Percentiles rank a stretch among this genome's conserved stretches.
Evolutionary conservation across 2,113 vertebrate species (phyloP).

Genomic region (Reinhardtius hippoglossoides): DNA sequence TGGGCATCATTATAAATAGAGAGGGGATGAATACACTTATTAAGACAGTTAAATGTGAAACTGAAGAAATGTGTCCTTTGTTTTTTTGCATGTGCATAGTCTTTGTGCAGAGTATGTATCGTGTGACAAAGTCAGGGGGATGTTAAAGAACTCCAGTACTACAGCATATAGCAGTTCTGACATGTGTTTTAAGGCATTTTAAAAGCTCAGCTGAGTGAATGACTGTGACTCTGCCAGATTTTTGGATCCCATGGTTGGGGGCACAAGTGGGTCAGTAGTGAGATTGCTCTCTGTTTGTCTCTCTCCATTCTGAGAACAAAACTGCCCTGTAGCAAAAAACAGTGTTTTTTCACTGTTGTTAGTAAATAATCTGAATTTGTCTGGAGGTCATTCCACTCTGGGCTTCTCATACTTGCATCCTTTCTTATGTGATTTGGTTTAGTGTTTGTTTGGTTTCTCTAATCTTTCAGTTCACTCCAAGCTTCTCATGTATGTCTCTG

Average conservation of each 20-base stretch:
- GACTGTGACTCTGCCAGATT: slow-evolving; percentile 34
- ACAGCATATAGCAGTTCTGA: not conserved
- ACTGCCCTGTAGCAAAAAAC: slow-evolving; percentile 32
- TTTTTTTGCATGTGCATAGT: too few species aligned
- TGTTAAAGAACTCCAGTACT: not conserved
- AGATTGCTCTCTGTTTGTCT: slow-evolving; percentile 16
- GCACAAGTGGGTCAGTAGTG: slow-evolving; percentile 63
- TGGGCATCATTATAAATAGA: slow-evolving; percentile 52
- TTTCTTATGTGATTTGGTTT: not conserved
- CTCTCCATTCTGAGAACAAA: slow-evolving; percentile 27
- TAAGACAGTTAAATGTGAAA: not conserved
- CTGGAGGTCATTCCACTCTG: slow-evolving; percentile 10
- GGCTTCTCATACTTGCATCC: not conserved
- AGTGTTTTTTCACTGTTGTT: slow-evolving; percentile 8
- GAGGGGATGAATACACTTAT: slow-evolving; percentile 42
- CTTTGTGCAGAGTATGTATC: too few species aligned
- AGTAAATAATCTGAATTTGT: slow-evolving; percentile 16
- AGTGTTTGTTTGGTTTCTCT: not conserved
- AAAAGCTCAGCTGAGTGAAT: slow-evolving; percentile 34
- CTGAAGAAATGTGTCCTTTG: too few species aligned
- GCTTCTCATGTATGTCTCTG: not conserved
- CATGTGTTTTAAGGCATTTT: slow-evolving; percentile 24
- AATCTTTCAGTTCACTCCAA: slow-evolving; percentile 2
- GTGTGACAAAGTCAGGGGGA: too few species aligned
- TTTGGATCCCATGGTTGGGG: slow-evolving; percentile 40